A percentile compares a stretch with the other conserved stretches of the same genome.
Evolutionary conservation across 2,113 vertebrate genomes (phyloP).

Genomic region (Carassius carassius): DNA sequence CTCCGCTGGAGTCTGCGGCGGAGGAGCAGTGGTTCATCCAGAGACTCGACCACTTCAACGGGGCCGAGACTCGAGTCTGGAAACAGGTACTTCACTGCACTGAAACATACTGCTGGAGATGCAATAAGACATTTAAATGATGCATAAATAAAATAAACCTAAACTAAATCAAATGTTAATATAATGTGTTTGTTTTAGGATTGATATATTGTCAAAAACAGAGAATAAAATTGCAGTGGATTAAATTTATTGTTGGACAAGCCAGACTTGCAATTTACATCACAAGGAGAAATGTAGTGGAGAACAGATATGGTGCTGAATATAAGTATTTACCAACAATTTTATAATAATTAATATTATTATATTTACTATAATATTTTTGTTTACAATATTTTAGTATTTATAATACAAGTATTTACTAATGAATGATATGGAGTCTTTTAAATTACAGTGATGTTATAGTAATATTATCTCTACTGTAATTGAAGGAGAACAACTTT

Average conservation of each 20-base stretch:
- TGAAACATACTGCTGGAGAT: too few species aligned
- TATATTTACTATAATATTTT: background rate
- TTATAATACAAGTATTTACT: too few species aligned
- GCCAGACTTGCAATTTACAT: background rate
- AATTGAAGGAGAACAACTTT: background rate
- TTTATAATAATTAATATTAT: background rate
- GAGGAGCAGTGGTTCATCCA: constrained; percentile 72
- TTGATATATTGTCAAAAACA: background rate
- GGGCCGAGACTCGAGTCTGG: constrained; percentile 68
- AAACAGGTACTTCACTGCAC: constrained; percentile 62
- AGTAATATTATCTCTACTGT: background rate
- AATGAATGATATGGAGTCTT: background rate
- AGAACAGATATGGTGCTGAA: background rate
- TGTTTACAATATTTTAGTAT: too few species aligned
- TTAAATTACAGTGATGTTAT: background rate
- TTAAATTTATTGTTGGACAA: background rate
- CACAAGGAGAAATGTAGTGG: background rate
- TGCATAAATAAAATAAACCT: too few species aligned
- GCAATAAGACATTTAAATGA: too few species aligned
- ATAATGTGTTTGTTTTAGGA: background rate
- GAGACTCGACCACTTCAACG: constrained; percentile 74
- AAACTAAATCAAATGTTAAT: too few species aligned
- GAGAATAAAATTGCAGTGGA: background rate
- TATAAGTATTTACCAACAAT: too few species aligned
- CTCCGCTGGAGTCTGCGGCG: background rate